phyloP scores from a whole-genome alignment of 2,888 invertebrate genomes.

The Polyommatus icarus region DNA sequence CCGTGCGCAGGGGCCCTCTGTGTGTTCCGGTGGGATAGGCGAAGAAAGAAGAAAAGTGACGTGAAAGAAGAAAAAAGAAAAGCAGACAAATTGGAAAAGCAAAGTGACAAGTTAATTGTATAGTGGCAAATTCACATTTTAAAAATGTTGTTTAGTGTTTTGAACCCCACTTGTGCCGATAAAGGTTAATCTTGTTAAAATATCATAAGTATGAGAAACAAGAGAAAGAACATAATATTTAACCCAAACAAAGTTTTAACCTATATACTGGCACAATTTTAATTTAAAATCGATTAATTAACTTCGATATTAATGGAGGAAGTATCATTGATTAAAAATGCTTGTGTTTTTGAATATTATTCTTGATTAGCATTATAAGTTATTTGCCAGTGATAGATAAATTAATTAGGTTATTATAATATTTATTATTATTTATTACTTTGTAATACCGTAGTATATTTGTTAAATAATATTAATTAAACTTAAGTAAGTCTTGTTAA shows the following conservation, averaged over 20 bases:
- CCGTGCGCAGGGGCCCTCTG: not conserved
- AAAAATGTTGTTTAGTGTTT: not conserved
- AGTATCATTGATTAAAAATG: no score
- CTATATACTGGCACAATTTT: no score
- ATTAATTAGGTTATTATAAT: not conserved
- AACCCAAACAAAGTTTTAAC: no score
- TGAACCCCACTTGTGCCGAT: no score
- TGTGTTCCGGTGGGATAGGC: not conserved
- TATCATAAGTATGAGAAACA: no score
- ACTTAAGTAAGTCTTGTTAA: not conserved
- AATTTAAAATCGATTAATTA: no score
- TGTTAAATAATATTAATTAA: not conserved
- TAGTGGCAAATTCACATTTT: not conserved
- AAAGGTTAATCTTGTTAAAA: no score
- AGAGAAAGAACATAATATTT: no score
- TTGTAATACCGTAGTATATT: not conserved
- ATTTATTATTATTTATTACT: not conserved
- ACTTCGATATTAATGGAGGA: no score
- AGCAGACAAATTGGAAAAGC: not conserved
- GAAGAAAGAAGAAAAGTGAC: not conserved
- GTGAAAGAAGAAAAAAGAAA: not conserved
- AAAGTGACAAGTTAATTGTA: not conserved
- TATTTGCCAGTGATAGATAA: not conserved
- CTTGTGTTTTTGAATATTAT: no score
- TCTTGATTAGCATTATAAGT: not conserved